Evolutionary conservation across 2,113 vertebrate species (phyloP), one percentile per base, ranked within the genome.

Genomic region (Laterallus jamaicensis): DNA sequence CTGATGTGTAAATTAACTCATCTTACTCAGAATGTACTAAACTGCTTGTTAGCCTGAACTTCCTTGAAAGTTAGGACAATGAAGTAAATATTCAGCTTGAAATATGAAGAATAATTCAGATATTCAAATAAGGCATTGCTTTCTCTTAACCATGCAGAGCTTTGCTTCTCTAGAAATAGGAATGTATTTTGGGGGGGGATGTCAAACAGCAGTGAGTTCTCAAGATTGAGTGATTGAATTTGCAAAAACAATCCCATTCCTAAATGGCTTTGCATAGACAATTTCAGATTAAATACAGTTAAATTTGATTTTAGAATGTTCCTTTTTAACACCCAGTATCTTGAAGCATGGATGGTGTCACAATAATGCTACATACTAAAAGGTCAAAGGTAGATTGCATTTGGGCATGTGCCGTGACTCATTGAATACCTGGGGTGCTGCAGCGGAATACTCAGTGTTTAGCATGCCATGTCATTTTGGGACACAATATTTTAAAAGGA

Each of bases 1-100:
- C 42, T 76, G 49, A 80, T 62, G 12, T 82, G 88, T 83, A 84
- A 92, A 81, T 93, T 95, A 97, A 96, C 70, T 91, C 26, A 24
- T 47, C 77, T 90, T 91, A 63, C 12, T 80, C 88, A 39, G 42
- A 88, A 69, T 66, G 16, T 92, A 96, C 88, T 95, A 96, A 95
- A 90, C 44, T 77, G 77, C 64, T 90, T 92, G 29, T 60, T 86
- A 95, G 59, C 69, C 63, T 28, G 58, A 49, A 7, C 15, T 64
- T 78, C 52, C 9, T 32, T 69, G 25, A 40, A 87, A 88, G 12
- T 58, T 84, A 66, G 17, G 15, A 63, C 26, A 79, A 26, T 26
- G 9, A 79, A 76, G 22, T 89, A 84, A 93, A 63, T 84, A 68
- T 12, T 52, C 20, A 68, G 9, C 49, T 89, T 82, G 50, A 76